Evolutionary conservation across 2,113 vertebrate genomes (phyloP).

Genomic region (Myocastor coypus): DNA sequence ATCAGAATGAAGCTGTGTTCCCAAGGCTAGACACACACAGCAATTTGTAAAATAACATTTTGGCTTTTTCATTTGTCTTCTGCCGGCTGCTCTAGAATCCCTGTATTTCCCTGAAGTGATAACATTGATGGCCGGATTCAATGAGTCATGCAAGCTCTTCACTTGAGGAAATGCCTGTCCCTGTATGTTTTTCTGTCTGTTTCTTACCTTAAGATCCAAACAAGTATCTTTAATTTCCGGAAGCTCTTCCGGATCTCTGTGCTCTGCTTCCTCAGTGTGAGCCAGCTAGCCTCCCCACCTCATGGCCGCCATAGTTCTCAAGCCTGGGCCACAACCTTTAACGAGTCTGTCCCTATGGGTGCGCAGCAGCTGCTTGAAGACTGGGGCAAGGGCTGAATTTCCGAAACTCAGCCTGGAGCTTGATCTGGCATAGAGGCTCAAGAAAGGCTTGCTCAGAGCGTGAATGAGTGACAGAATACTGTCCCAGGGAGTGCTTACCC

Average conservation of each 20-base stretch:
- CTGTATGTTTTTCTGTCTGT: not conserved
- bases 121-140: not conserved
- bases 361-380: not conserved
- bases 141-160: not conserved
- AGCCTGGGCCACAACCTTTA: not conserved
- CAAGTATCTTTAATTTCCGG: not conserved
- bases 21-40: not conserved
- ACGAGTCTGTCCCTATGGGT: fast-evolving
- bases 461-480: not conserved
- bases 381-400: not conserved
- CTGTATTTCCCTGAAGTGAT: not conserved
- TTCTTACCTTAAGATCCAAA: not conserved
- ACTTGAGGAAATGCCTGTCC: not conserved
- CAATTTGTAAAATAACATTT: not conserved
- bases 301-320: fast-evolving
- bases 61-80: not conserved
- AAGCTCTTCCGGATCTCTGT: not conserved
- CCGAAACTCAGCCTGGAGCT: not conserved
- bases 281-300: too few relatives aligned
- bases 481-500: not conserved
- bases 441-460: not conserved
- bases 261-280: not conserved
- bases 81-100: not conserved
- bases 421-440: not conserved
- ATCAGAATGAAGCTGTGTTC: not conserved